Conservation (phyloP, 1,140 invertebrate genomes). For the Ericerus pela region DNA sequence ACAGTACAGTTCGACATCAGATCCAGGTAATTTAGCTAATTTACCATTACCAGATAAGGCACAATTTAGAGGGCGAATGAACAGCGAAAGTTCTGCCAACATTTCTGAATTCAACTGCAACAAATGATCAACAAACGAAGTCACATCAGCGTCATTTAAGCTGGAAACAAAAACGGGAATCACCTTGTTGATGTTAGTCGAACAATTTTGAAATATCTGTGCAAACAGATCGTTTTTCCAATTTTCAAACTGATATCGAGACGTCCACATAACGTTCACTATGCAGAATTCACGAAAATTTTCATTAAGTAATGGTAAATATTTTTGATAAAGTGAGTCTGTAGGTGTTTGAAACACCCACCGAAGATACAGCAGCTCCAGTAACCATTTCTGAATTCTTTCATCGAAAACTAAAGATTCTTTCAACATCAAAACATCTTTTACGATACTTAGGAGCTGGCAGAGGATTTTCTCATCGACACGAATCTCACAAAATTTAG, state of each 20-base stretch:
- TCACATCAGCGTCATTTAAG: background rate
- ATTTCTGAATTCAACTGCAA: background rate
- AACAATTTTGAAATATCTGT: background rate
- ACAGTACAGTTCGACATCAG: background rate
- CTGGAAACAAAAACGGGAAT: background rate
- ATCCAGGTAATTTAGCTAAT: background rate
- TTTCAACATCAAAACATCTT: background rate
- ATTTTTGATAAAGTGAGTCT: background rate
- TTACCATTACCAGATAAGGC: background rate
- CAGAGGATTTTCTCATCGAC: background rate
- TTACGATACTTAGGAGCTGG: background rate
- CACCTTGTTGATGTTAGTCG: no score
- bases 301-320: background rate
- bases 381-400: background rate
- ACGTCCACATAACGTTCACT: background rate
- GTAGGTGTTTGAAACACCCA: background rate
- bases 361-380: background rate
- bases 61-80: background rate
- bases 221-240: background rate
- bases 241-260: background rate
- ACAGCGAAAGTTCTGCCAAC: background rate
- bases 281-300: background rate
- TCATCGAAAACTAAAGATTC: background rate
- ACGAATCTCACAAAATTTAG: background rate
- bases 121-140: background rate